Percentiles rank a stretch among this genome's conserved stretches.
These are phyloP conservation scores for Escarpia spicata DNA, from an alignment of 2,888 invertebrate genomes.

Conservation along the genomic window DNA sequence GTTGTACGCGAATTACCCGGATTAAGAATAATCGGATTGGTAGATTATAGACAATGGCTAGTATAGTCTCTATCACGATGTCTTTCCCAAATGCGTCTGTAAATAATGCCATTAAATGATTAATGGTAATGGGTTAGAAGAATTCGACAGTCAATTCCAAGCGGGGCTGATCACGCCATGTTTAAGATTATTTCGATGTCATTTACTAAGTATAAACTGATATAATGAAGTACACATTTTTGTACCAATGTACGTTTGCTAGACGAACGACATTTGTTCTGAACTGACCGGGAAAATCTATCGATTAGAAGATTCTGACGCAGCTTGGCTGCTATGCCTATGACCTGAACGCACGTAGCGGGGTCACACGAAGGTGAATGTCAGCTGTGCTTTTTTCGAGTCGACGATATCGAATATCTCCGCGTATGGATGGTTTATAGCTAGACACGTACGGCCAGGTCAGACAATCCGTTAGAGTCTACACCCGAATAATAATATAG, in stretches of 20 bases:
- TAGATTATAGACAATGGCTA: background rate
- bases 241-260: no score
- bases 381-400: background rate
- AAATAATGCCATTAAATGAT: no score
- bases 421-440: background rate
- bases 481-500: background rate
- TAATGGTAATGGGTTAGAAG: no score
- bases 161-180: no score
- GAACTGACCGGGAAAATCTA: background rate
- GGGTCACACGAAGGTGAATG: background rate
- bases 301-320: background rate
- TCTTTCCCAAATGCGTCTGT: no score
- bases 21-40: background rate
- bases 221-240: no score
- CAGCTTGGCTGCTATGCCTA: background rate
- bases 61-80: background rate
- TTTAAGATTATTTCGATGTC: no score
- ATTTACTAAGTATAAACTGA: no score
- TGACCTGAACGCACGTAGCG: conserved; percentile 5
- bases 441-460: background rate
- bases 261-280: background rate
- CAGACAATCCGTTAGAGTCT: background rate
- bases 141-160: no score
- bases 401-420: conserved; percentile 3
- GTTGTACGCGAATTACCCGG: background rate